These are phyloP conservation scores for Ariopsis seemanni DNA, from an alignment of 2,113 vertebrate genomes.

Conservation along the genomic window DNA sequence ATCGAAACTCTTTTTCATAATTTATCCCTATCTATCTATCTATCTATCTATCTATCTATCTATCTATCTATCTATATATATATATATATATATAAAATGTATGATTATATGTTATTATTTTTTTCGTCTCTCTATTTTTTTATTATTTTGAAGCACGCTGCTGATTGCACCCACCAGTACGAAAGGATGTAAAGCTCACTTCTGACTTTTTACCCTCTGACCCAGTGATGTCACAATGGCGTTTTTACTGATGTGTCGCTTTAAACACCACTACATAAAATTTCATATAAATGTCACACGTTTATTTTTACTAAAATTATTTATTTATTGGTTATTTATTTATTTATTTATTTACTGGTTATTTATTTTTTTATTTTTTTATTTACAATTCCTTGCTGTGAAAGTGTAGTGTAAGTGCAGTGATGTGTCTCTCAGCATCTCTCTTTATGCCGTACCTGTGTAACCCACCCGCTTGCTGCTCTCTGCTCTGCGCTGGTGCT, in stretches of 20 bases:
- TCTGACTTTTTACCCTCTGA: not conserved
- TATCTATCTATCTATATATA: not conserved
- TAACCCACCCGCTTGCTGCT: not conserved
- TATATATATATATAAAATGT: not conserved
- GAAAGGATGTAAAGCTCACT: not conserved
- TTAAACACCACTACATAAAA: not conserved
- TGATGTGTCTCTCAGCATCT: constrained; percentile 42
- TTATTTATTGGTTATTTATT: not conserved
- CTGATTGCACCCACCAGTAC: no score
- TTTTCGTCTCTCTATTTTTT: not conserved
- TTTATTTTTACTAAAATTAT: not conserved
- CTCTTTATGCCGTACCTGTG: constrained; percentile 49
- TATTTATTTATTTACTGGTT: not conserved
- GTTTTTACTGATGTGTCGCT: not conserved
- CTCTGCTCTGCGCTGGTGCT: constrained; percentile 20
- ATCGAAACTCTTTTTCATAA: not conserved
- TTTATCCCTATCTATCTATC: not conserved
- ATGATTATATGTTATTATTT: not conserved
- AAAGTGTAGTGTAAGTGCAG: not conserved
- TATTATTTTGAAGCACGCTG: not conserved
- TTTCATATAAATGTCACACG: not conserved
- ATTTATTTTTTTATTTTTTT: no score
- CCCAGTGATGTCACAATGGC: constrained; percentile 1
- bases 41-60: not conserved
- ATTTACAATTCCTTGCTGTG: not conserved